Evolutionary conservation across 2,113 vertebrate genomes (phyloP).

Genomic region (Caranx melampygus): DNA sequence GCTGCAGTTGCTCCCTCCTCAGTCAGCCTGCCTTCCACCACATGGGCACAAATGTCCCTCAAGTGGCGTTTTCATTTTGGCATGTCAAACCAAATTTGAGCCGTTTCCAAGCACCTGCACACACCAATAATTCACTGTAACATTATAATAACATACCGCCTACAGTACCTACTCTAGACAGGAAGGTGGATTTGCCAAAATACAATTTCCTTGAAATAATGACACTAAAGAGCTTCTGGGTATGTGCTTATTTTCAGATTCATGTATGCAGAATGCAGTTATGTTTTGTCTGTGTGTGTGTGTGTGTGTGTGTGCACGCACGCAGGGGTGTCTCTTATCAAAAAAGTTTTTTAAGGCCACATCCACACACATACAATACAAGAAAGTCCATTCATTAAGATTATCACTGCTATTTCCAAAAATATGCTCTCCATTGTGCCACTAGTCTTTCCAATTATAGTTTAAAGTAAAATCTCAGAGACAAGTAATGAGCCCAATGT

Average conservation of each 20-base stretch:
- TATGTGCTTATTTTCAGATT: neutral
- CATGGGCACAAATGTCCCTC: slow-evolving; percentile 11
- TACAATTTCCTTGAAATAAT: neutral
- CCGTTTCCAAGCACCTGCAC: slow-evolving; percentile 19
- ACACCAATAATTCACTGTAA: neutral
- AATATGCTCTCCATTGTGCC: neutral
- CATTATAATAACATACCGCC: neutral
- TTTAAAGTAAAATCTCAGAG: slow-evolving; percentile 30
- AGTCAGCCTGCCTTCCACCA: slow-evolving; percentile 19
- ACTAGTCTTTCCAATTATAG: slow-evolving; percentile 11
- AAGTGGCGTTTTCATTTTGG: slow-evolving; percentile 16
- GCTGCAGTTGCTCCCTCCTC: slow-evolving; percentile 47
- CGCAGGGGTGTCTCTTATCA: neutral
- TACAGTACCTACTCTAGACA: neutral
- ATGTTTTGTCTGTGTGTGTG: neutral
- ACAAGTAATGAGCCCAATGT: slow-evolving; percentile 2
- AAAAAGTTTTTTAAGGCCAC: neutral
- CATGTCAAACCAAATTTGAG: neutral
- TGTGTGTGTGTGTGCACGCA: neutral
- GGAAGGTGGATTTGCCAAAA: neutral
- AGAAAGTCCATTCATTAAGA: neutral
- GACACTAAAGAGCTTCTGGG: neutral
- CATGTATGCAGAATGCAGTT: neutral
- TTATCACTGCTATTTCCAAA: neutral
- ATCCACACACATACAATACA: neutral